Conservation (phyloP, 2,113 vertebrate genomes). For the Heloderma charlesbogerti region DNA sequence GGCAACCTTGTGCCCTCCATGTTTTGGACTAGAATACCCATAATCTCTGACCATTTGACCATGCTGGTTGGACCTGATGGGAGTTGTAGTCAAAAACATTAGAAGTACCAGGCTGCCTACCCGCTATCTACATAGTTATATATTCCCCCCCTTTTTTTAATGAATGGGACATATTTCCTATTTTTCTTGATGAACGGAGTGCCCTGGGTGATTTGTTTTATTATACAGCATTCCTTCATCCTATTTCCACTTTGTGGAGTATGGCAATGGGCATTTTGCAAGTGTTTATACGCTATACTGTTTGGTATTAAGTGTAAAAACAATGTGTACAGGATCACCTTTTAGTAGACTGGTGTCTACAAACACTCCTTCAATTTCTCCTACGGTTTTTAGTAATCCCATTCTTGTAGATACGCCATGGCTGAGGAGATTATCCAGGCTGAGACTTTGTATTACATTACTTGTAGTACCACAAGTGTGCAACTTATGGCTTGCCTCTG, state of each 20-base stretch:
- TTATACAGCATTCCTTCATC: neutral
- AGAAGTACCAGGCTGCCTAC: too few relatives aligned
- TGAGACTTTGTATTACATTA: too few relatives aligned
- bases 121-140: too few relatives aligned
- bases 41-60: too few relatives aligned
- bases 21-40: too few relatives aligned
- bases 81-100: too few relatives aligned
- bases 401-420: neutral
- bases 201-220: neutral
- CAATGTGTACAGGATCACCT: neutral
- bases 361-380: neutral
- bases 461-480: too few relatives aligned
- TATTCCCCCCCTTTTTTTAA: too few relatives aligned
- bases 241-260: neutral
- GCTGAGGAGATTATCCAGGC: too few relatives aligned
- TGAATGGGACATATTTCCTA: neutral
- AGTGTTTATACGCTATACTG: neutral
- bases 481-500: too few relatives aligned
- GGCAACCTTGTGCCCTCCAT: too few relatives aligned
- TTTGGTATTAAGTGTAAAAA: neutral
- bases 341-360: neutral
- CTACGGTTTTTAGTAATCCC: neutral
- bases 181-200: neutral
- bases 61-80: too few relatives aligned
- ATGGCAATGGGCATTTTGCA: neutral